phyloP scores from a whole-genome alignment of 2,888 invertebrate genomes.

The Pedicia rivosa region DNA sequence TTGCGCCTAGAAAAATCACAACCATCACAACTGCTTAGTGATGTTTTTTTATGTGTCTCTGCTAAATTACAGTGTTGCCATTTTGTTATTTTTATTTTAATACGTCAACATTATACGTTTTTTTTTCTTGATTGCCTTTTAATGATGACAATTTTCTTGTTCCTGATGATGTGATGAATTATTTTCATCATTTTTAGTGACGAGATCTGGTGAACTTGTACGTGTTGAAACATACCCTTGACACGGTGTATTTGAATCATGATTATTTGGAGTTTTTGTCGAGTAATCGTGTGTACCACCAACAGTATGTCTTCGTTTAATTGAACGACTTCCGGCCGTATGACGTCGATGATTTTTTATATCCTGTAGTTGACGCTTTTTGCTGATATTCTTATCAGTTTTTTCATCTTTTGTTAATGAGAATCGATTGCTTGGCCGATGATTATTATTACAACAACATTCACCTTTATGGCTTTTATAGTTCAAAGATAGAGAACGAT shows the following conservation, averaged over 20 bases:
- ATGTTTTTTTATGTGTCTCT: no score
- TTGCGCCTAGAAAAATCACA: no score
- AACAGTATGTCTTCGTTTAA: conserved; percentile 81
- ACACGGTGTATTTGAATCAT: background rate
- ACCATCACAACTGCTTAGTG: no score
- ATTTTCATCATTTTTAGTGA: background rate
- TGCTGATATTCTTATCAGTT: conserved; percentile 64
- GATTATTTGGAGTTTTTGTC: conserved; percentile 1
- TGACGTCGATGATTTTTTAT: conserved; percentile 8
- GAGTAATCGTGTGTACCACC: conserved; percentile 77
- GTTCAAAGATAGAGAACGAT: conserved; percentile 12
- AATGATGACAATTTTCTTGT: conserved; percentile 5
- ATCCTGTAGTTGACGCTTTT: conserved; percentile 43
- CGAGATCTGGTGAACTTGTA: conserved; percentile 1
- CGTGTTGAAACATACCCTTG: background rate
- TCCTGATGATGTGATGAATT: conserved; percentile 3
- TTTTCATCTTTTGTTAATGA: conserved; percentile 53
- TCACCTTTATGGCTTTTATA: conserved; percentile 11
- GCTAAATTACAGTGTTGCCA: no score
- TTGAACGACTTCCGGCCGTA: conserved; percentile 34
- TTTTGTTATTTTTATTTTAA: no score
- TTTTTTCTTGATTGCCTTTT: no score
- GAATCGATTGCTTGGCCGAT: conserved; percentile 11
- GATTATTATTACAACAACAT: conserved; percentile 10
- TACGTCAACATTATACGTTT: no score